Conservation (phyloP, 2,797 vertebrate genomes). For the Anolis apletophallus region DNA sequence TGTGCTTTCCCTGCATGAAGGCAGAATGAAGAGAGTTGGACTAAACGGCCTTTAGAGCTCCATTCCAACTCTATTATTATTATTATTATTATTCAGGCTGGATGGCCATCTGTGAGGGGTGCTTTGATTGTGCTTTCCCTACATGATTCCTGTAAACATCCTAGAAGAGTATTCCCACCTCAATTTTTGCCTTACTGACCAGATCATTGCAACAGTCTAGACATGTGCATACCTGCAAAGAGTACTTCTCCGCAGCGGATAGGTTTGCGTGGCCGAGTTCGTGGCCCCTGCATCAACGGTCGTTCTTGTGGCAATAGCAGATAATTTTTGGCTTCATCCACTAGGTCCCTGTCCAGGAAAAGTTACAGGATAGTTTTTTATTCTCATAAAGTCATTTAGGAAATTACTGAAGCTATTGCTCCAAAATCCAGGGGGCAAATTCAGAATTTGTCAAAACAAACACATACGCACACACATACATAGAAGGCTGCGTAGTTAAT, state of each 20-base stretch:
- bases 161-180: not conserved
- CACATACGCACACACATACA: not conserved
- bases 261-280: slow-evolving; percentile 94
- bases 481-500: not conserved
- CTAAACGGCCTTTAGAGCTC: too few relatives aligned
- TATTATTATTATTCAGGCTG: too few relatives aligned
- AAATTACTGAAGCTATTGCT: slow-evolving; percentile 11
- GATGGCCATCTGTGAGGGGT: too few relatives aligned
- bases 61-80: too few relatives aligned
- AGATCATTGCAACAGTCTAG: not conserved
- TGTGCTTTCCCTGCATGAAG: too few relatives aligned
- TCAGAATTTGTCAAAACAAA: slow-evolving; percentile 9
- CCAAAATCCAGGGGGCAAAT: slow-evolving; percentile 32
- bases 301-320: slow-evolving; percentile 96
- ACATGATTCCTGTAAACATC: too few relatives aligned
- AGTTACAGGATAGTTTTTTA: slow-evolving; percentile 22
- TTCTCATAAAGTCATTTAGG: not conserved
- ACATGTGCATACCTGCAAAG: slow-evolving; percentile 88
- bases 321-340: slow-evolving; percentile 99
- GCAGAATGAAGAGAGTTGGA: too few relatives aligned
- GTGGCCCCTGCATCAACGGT: slow-evolving; percentile 96
- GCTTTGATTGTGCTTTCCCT: too few relatives aligned
- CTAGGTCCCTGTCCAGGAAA: slow-evolving; percentile 87
- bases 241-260: slow-evolving; percentile 98
- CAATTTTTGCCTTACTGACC: not conserved